phyloP scores from a whole-genome alignment of 2,797 vertebrate genomes.

The Huso huso region DNA sequence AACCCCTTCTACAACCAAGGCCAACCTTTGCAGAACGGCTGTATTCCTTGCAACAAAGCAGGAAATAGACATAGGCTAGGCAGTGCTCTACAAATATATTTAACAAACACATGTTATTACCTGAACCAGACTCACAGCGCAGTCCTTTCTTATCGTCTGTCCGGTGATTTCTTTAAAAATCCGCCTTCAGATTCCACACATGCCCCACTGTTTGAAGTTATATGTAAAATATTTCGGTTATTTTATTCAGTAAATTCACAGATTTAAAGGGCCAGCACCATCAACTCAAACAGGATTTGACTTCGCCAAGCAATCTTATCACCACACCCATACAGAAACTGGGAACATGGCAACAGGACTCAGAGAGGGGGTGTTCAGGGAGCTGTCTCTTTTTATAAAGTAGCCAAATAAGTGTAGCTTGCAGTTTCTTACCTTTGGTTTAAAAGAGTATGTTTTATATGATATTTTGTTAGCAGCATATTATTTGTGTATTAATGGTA shows the following conservation, averaged over 20 bases:
- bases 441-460: not conserved
- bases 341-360: constrained; percentile 70
- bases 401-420: too few relatives aligned
- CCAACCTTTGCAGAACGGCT: not conserved
- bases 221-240: constrained; percentile 10
- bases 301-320: constrained; percentile 59
- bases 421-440: not conserved
- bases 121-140: constrained; percentile 44
- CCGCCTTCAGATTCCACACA: constrained; percentile 49
- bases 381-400: too few relatives aligned
- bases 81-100: constrained; percentile 17
- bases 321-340: constrained; percentile 71
- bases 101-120: constrained; percentile 41
- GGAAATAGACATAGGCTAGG: constrained; percentile 41
- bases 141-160: constrained; percentile 29
- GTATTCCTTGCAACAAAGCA: constrained; percentile 27
- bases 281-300: constrained; percentile 37
- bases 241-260: constrained; percentile 1
- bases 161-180: constrained; percentile 29
- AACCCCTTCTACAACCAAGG: constrained; percentile 13
- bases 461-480: not conserved
- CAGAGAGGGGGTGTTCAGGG: constrained; percentile 39
- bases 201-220: constrained; percentile 31
- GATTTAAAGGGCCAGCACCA: constrained; percentile 33
- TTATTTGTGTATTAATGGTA: not conserved